Percentiles rank a stretch among this genome's conserved stretches.
phyloP scores from a whole-genome alignment of 2,888 invertebrate genomes.

The Ectobius pallidus region DNA sequence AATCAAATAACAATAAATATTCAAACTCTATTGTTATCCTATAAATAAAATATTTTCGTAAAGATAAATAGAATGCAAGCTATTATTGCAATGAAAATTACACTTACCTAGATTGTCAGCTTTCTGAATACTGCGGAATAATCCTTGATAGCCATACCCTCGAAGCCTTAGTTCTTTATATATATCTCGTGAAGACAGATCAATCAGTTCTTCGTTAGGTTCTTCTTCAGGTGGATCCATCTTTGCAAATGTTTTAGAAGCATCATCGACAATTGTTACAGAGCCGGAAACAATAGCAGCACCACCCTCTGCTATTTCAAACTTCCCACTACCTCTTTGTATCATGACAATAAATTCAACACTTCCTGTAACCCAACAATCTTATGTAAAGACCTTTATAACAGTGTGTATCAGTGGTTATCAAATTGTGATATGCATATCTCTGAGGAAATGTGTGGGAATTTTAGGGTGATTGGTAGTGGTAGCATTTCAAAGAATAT shows the following conservation, averaged over 20 bases:
- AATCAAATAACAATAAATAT: not conserved
- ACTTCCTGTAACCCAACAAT: constrained; percentile 40
- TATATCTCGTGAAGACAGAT: constrained; percentile 61
- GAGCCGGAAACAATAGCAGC: constrained; percentile 37
- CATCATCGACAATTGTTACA: constrained; percentile 1
- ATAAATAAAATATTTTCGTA: not conserved
- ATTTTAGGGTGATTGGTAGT: no score
- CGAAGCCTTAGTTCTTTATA: constrained; percentile 73
- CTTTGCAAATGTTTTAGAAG: not conserved
- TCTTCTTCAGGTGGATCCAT: not conserved
- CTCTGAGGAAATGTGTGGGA: no score
- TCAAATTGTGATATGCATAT: not conserved
- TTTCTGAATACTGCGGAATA: constrained; percentile 64
- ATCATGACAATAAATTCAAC: constrained; percentile 42
- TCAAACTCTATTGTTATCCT: not conserved
- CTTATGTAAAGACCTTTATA: not conserved
- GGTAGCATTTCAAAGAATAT: no score
- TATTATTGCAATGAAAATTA: not conserved
- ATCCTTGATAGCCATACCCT: constrained; percentile 69
- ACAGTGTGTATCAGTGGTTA: not conserved
- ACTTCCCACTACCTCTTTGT: constrained; percentile 40
- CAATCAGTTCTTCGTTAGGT: not conserved
- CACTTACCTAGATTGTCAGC: constrained; percentile 40
- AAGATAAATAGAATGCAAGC: not conserved
- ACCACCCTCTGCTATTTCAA: constrained; percentile 42